Conservation (phyloP, 2,888 invertebrate species). For the Chymomyza amoena region DNA sequence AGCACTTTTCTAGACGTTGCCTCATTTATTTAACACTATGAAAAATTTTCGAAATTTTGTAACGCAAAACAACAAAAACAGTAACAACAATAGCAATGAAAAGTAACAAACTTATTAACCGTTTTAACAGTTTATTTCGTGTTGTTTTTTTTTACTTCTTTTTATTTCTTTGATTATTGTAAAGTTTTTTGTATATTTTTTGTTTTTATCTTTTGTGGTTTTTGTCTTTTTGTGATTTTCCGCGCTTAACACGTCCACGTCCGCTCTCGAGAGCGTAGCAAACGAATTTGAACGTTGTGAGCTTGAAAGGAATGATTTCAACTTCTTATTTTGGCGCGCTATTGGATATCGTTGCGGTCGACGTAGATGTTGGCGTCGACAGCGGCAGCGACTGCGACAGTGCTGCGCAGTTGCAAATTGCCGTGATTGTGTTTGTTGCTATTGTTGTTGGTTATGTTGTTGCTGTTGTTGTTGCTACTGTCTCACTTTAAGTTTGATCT, state of each 20-base stretch:
- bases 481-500: neutral
- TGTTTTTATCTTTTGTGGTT: conserved; percentile 33
- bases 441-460: conserved; percentile 23
- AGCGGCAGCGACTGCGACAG: conserved; percentile 16
- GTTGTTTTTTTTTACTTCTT: conserved; percentile 19
- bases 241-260: conserved; percentile 77
- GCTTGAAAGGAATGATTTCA: conserved; percentile 69
- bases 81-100: conserved; percentile 14
- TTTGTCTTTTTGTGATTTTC: conserved; percentile 49
- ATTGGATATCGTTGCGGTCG: conserved; percentile 55
- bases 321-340: conserved; percentile 75
- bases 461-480: conserved; percentile 19
- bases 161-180: conserved; percentile 34
- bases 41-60: neutral
- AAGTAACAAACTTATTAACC: neutral
- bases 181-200: conserved; percentile 15
- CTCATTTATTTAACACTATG: conserved; percentile 29
- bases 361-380: conserved; percentile 50
- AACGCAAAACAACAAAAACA: conserved; percentile 10
- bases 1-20: conserved; percentile 13
- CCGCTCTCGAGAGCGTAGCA: conserved; percentile 77
- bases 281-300: conserved; percentile 73
- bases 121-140: conserved; percentile 27
- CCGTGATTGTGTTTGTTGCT: conserved; percentile 11
- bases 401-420: neutral